phyloP scores from a whole-genome alignment of 2,113 vertebrate genomes.

The Typhlomys cinereus region DNA sequence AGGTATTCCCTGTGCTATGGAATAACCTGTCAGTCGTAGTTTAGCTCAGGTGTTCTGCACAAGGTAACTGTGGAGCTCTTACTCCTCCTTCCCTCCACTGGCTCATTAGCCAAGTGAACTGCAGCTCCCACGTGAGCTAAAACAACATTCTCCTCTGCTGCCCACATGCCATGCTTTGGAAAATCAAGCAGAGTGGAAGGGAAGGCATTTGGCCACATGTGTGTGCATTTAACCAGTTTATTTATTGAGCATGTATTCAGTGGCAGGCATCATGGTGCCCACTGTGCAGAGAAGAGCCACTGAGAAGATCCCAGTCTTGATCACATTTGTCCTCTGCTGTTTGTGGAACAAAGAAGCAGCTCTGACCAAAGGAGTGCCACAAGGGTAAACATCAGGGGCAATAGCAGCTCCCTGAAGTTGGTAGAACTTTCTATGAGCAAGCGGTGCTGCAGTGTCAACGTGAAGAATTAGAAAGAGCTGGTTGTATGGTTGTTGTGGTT shows the following conservation, averaged over 20 bases:
- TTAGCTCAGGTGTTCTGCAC: not conserved
- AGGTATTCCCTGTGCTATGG: slow-evolving; percentile 29
- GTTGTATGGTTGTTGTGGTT: not conserved
- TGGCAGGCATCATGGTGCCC: not conserved
- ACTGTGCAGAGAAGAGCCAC: not conserved
- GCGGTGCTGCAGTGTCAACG: not conserved
- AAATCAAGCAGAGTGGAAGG: not conserved
- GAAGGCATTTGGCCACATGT: not conserved
- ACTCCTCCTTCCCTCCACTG: not conserved
- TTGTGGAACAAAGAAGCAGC: not conserved
- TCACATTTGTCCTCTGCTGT: not conserved
- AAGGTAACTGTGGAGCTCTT: not conserved
- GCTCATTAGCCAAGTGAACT: not conserved
- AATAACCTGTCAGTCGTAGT: not conserved
- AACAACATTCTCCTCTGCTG: not conserved
- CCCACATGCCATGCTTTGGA: not conserved
- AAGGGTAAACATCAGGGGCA: not conserved
- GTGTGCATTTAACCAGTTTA: not conserved
- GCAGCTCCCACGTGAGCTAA: not conserved
- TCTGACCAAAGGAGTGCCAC: not conserved
- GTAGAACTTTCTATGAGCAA: not conserved
- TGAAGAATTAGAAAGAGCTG: not conserved
- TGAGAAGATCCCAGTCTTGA: not conserved
- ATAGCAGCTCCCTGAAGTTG: not conserved
- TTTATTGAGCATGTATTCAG: not conserved